Evolutionary conservation across 2,888 invertebrate species (phyloP).

Genomic region (Epicampocera succincta): DNA sequence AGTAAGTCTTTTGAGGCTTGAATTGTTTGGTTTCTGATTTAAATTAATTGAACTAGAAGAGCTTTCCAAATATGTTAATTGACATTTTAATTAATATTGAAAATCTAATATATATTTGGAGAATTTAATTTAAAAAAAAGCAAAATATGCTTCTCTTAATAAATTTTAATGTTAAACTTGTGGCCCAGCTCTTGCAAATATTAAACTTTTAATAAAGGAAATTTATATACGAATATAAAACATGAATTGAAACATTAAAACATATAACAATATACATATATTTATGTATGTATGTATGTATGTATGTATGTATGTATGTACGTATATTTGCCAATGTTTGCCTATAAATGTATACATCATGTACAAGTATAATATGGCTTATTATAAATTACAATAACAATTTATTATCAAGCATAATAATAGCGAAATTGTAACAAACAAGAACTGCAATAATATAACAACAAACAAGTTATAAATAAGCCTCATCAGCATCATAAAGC

Average conservation of each 20-base stretch:
- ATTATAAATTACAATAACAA: constrained; percentile 70
- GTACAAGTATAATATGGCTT: constrained; percentile 49
- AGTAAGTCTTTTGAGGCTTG: too few species aligned
- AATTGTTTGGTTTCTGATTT: too few species aligned
- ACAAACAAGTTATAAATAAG: constrained; percentile 67
- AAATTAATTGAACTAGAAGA: too few species aligned
- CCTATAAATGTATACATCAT: constrained; percentile 16
- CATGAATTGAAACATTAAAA: constrained; percentile 17
- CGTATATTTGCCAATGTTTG: background rate
- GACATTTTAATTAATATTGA: too few species aligned
- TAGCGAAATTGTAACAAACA: constrained; percentile 57
- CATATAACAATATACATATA: background rate
- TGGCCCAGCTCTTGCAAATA: background rate
- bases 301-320: background rate
- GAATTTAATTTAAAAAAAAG: too few species aligned
- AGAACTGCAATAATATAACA: constrained; percentile 66
- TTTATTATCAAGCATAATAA: constrained; percentile 68
- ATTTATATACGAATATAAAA: background rate
- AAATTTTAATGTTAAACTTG: background rate
- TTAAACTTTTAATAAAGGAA: constrained; percentile 8
- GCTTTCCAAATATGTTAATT: too few species aligned
- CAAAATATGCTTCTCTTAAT: too few species aligned
- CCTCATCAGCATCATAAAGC: constrained; percentile 68
- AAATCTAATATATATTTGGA: too few species aligned
- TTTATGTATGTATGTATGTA: background rate